Evolutionary conservation across 2,797 vertebrate genomes (phyloP).

Genomic region (Hydrophis major): DNA sequence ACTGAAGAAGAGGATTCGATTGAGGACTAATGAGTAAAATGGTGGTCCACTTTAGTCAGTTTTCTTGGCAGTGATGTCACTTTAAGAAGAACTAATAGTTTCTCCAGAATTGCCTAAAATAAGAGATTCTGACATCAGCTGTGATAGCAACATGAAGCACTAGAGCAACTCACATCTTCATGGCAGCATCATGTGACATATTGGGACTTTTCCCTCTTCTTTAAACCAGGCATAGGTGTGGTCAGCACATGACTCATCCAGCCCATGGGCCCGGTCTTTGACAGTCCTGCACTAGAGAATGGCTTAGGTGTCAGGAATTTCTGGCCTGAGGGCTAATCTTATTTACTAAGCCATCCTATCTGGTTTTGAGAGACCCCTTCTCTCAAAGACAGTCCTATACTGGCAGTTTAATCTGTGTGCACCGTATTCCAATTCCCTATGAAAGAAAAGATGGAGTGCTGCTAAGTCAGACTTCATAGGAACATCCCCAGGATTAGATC

Average conservation of each 20-base stretch:
- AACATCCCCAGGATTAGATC: not conserved
- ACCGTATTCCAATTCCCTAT: not conserved
- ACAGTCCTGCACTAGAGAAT: not conserved
- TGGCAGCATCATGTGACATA: too few species aligned
- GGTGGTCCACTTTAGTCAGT: too few species aligned
- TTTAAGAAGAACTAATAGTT: not conserved
- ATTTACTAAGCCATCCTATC: not conserved
- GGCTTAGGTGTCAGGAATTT: not conserved
- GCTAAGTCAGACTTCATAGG: not conserved
- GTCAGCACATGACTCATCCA: too few species aligned
- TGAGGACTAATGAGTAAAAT: not conserved
- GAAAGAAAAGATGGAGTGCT: not conserved
- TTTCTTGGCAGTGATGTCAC: not conserved
- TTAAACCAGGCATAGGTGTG: too few species aligned
- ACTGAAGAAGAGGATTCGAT: not conserved
- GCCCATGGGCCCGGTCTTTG: too few species aligned
- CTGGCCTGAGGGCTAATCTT: not conserved
- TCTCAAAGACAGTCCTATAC: not conserved
- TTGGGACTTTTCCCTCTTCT: too few species aligned
- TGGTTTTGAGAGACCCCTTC: not conserved
- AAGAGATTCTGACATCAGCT: not conserved
- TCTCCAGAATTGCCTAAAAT: not conserved
- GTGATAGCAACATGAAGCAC: not conserved
- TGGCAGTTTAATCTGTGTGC: not conserved
- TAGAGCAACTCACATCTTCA: too few species aligned